A percentile compares a stretch with the other conserved stretches of the same genome.
These are phyloP conservation scores for Gymnosoma rotundatum DNA, from an alignment of 2,888 invertebrate species.

Conservation along the genomic window DNA sequence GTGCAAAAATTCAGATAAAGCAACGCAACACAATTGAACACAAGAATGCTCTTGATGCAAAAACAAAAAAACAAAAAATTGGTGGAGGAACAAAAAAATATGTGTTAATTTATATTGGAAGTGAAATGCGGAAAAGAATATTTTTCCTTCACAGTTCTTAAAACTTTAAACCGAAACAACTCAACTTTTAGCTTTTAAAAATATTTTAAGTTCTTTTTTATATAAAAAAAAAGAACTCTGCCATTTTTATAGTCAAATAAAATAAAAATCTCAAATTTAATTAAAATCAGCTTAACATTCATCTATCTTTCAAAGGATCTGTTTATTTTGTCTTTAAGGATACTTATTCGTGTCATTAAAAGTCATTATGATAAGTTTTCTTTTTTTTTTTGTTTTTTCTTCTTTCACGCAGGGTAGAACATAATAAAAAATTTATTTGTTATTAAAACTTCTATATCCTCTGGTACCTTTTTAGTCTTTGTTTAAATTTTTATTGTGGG, in stretches of 20 bases:
- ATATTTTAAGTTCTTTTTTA: not conserved
- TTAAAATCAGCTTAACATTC: slow-evolving; percentile 58
- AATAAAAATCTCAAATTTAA: slow-evolving; percentile 57
- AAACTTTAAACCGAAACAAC: not conserved
- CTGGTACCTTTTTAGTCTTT: slow-evolving; percentile 47
- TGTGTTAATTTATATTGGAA: slow-evolving; percentile 11
- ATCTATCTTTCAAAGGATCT: not conserved
- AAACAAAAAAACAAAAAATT: slow-evolving; percentile 25
- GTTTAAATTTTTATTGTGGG: slow-evolving; percentile 43
- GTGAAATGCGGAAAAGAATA: slow-evolving; percentile 51
- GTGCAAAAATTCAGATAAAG: slow-evolving; percentile 48
- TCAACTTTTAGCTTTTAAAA: slow-evolving; percentile 15
- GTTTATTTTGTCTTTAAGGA: slow-evolving; percentile 21
- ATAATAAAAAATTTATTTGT: slow-evolving; percentile 41
- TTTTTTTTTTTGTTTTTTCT: not conserved
- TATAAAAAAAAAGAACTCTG: not conserved
- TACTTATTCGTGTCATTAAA: slow-evolving; percentile 45
- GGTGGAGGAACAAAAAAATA: not conserved
- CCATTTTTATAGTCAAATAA: slow-evolving; percentile 20
- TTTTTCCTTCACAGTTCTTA: not conserved
- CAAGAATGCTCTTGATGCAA: slow-evolving; percentile 26
- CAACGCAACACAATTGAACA: slow-evolving; percentile 30
- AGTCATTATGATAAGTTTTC: slow-evolving; percentile 57
- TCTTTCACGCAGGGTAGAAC: not conserved
- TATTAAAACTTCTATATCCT: slow-evolving; percentile 64